Evolutionary conservation across 2,888 invertebrate species (phyloP).

Genomic region (Arge pagana): DNA sequence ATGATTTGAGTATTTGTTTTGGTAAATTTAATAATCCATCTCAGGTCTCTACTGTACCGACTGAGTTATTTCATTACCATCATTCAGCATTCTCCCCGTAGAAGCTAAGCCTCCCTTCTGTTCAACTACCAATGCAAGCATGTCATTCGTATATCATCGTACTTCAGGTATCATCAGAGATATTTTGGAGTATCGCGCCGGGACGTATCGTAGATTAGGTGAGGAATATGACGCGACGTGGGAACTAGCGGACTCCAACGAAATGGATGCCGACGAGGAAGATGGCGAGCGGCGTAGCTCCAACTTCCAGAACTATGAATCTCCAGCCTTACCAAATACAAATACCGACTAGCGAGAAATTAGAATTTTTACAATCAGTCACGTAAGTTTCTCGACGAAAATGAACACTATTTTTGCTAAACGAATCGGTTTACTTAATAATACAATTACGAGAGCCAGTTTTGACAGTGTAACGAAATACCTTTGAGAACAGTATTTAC

Average conservation of each 20-base stretch:
- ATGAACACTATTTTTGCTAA: no score
- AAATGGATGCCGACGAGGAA: conserved; percentile 48
- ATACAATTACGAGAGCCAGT: no score
- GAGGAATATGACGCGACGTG: conserved; percentile 49
- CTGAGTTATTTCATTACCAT: not conserved
- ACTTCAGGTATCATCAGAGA: conserved; percentile 75
- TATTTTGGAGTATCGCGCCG: conserved; percentile 76
- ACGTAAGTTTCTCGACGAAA: no score
- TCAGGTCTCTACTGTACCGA: not conserved
- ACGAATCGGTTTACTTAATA: no score
- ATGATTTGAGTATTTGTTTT: not conserved
- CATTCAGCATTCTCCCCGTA: not conserved
- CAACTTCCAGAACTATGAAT: conserved; percentile 29
- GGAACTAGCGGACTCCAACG: conserved; percentile 25
- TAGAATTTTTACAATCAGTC: not conserved
- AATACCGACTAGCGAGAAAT: conserved; percentile 12
- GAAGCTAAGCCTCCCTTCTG: no score
- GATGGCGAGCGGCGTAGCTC: conserved; percentile 32
- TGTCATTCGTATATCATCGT: not conserved
- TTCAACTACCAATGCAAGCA: no score
- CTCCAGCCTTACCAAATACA: conserved; percentile 17
- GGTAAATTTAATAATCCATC: not conserved
- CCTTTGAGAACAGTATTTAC: no score
- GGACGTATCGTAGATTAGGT: conserved; percentile 61
- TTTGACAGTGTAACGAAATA: no score